Evolutionary conservation across 2,888 invertebrate species (phyloP).

Genomic region (Gibbula magus): DNA sequence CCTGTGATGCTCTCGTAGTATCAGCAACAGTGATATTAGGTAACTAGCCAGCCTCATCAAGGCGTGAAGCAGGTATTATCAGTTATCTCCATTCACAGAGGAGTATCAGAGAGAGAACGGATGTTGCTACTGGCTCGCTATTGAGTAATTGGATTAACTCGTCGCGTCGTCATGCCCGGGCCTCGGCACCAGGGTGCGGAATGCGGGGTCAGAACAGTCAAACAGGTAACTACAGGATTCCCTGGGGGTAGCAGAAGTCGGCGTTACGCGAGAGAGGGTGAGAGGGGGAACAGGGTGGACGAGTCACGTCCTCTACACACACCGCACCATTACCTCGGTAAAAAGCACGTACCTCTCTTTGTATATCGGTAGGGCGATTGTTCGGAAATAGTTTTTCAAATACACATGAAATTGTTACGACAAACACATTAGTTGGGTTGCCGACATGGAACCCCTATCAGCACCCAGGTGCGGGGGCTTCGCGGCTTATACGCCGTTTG

Average conservation of each 20-base stretch:
- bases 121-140: neutral
- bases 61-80: neutral
- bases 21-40: no score
- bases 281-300: neutral
- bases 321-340: no score
- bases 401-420: slow-evolving; percentile 28
- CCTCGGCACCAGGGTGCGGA: neutral
- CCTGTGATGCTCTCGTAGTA: no score
- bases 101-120: neutral
- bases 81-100: neutral
- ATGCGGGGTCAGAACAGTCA: neutral
- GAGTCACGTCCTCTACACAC: neutral
- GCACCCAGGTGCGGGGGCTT: neutral
- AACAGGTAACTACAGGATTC: neutral
- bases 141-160: slow-evolving; percentile 20
- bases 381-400: slow-evolving; percentile 30
- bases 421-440: slow-evolving; percentile 27
- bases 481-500: slow-evolving; percentile 2
- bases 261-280: neutral
- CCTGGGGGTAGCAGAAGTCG: neutral
- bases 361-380: slow-evolving; percentile 29
- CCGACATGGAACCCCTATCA: neutral
- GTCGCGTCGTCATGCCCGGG: neutral
- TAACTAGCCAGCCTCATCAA: no score
- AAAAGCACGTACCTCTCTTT: slow-evolving; percentile 25